Conservation (phyloP, 2,888 invertebrate species). For the Coelogynopora nodosa region DNA sequence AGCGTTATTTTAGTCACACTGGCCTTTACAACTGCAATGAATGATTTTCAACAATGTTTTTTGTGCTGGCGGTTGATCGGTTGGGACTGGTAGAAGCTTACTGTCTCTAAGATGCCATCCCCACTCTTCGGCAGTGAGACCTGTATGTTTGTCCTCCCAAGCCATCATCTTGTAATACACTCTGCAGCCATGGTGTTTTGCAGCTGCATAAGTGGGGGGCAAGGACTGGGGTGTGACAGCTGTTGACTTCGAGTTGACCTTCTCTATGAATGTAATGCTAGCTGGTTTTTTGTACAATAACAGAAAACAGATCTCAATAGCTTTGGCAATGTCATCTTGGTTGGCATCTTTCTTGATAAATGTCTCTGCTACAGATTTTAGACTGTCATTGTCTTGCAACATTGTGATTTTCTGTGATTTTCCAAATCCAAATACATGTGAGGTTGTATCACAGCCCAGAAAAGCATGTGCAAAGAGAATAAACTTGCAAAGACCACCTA, state of each 20-base stretch:
- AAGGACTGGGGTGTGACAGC: not conserved
- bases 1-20: not conserved
- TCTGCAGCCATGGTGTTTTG: not conserved
- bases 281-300: too few species aligned
- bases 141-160: not conserved
- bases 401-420: not conserved
- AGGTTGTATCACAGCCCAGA: conserved; percentile 15
- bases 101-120: not conserved
- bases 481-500: conserved; percentile 25
- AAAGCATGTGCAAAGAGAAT: conserved; percentile 24
- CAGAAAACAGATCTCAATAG: conserved; percentile 5
- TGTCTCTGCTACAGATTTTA: conserved; percentile 25
- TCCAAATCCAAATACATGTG: not conserved
- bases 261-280: not conserved
- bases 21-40: not conserved
- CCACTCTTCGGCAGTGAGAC: not conserved
- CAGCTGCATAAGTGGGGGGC: not conserved
- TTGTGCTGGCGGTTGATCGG: not conserved
- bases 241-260: not conserved
- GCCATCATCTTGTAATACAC: not conserved
- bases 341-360: conserved; percentile 13
- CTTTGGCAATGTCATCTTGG: conserved; percentile 3
- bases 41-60: not conserved
- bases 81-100: not conserved
- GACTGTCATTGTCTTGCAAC: conserved; percentile 24